Percentiles rank a stretch among this genome's conserved stretches.
phyloP scores from a whole-genome alignment of 1,140 invertebrate genomes.

The Callitettix versicolor region DNA sequence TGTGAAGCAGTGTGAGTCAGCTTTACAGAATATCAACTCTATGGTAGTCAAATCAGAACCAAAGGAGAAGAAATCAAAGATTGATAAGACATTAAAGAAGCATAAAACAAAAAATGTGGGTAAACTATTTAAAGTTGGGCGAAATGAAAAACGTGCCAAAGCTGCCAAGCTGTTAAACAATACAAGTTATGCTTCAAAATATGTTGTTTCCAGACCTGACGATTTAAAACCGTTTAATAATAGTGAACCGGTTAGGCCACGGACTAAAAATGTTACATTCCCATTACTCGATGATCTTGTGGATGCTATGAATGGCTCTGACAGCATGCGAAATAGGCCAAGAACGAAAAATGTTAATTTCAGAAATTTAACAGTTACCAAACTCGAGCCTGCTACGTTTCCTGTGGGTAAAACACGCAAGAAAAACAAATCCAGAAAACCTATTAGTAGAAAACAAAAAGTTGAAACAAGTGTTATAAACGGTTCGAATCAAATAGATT shows the following conservation, averaged over 20 bases:
- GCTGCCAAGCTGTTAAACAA: conserved; percentile 22
- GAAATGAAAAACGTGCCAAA: conserved; percentile 29
- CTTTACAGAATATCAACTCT: conserved; percentile 42
- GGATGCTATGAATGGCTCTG: conserved; percentile 30
- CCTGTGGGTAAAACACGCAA: conserved; percentile 27
- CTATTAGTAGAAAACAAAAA: conserved; percentile 10
- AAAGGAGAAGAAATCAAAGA: conserved; percentile 33
- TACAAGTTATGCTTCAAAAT: conserved; percentile 19
- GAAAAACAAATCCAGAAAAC: conserved; percentile 9
- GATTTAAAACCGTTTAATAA: conserved; percentile 11
- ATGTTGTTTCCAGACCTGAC: conserved; percentile 27
- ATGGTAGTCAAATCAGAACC: conserved; percentile 34
- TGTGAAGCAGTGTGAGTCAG: conserved; percentile 40
- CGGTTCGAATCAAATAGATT: conserved; percentile 9
- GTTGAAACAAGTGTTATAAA: conserved; percentile 6
- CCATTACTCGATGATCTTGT: conserved; percentile 23
- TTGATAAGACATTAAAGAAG: conserved; percentile 17
- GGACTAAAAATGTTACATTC: conserved; percentile 26
- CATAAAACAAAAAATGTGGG: conserved; percentile 40
- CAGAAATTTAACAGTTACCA: conserved; percentile 39
- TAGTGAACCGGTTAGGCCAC: conserved; percentile 6
- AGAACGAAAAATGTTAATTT: conserved; percentile 52
- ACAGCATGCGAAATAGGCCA: conserved; percentile 41
- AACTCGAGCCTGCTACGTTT: conserved; percentile 36
- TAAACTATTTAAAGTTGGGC: conserved; percentile 42